Base-by-base conservation (phyloP, 2,113 vertebrate species). In the Irena cyanogastra region DNA sequence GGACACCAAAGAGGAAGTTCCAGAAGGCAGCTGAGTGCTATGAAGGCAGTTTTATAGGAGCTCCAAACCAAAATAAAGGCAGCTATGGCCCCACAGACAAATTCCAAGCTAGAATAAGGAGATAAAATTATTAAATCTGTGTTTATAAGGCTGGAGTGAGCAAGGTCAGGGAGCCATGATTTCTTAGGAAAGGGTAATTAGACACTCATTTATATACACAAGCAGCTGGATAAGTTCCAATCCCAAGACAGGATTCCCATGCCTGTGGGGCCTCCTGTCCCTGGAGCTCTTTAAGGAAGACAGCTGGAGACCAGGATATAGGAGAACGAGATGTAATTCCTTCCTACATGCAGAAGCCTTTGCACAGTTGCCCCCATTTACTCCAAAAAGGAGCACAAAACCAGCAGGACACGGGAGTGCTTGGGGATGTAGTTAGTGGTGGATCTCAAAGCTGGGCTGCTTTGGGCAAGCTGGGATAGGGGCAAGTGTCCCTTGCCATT, bases 251-350 rank as follows among this genome's bases (percentile, higher is more conserved):
- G 4, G 23, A 30, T 39, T 89, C n/a, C 49, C 57, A 33, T 52
- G 44, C 16, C 47, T 54, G 20, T 7, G 11, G 39, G 42, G 33
- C 26, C 57, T 81, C 82, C 78, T 44, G 31, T 6, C 37, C 41
- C 30, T 14, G 50, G 7, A 79, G 33, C 28, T 16, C 35, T 65
- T 17, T 22, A 37, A 41, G 39, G 56, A 57, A 54, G 33, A 42
- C 30, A 44, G 45, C 6, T 4, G 2, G 45, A 54, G 65, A 31
- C 6, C 2, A 1, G 71, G 4, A 14, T 0, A 20, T 37, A 3
- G 54, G 24, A 80, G 49, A 86, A 33, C 0, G 5, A 56, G 56
- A 30, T 3, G 16, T 0, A 20, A 45, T 14, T 54, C 15, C 70
- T 54, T 28, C 4, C 8, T 27, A 8, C 52, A 12, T 20, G 4